Evolutionary conservation across 2,888 invertebrate species (phyloP), one percentile per base, ranked within the genome.

Genomic region (Agrilus cyanescens): DNA sequence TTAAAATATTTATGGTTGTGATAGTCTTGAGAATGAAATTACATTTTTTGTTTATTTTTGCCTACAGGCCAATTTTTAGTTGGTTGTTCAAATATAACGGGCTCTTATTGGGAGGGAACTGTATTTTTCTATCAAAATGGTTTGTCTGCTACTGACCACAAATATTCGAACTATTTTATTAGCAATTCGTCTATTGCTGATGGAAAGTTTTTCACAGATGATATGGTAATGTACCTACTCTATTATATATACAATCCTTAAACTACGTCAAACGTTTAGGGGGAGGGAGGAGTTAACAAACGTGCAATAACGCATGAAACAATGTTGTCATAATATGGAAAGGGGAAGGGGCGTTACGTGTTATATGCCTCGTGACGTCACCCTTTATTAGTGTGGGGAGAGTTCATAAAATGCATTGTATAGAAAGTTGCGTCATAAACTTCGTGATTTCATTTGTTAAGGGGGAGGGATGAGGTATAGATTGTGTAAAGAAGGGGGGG

Each of bases 21-120:
- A 13, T 18, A 2, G 15, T 12, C 8, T 13, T 20, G 10, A 12
- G 33, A 15, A n/a, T 45, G 10, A 4, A 38, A 7, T 30, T 14
- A 10, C 10, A 29, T 20, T n/a, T 16, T 32, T 35, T 30, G n/a
- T 38, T 38, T 31, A 13, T 20, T 42, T 33, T 33, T n/a, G 32
- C 25, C 54, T 56, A 40, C 37, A 63, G 74, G 72, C 25, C 70
- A 70, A 49, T 60, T 75, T 30, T 58, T 80, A 39, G 56, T 80
- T 31, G 78, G 77, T 30, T 72, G 74, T 14, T 75, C 74, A 32
- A 74, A 73, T 57, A 59, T 80, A 50, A 71, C 70, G 15, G 73
- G 74, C 15, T 68, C 76, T 4, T 74, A 72, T 51, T 80, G 80
- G 79, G 70, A 67, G 52, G 79, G 80, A 13, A 73, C 75, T 12